A percentile compares a stretch with the other conserved stretches of the same genome.
These are phyloP conservation scores for Cephus runcator DNA, from an alignment of 2,888 invertebrate genomes.

Conservation along the genomic window DNA sequence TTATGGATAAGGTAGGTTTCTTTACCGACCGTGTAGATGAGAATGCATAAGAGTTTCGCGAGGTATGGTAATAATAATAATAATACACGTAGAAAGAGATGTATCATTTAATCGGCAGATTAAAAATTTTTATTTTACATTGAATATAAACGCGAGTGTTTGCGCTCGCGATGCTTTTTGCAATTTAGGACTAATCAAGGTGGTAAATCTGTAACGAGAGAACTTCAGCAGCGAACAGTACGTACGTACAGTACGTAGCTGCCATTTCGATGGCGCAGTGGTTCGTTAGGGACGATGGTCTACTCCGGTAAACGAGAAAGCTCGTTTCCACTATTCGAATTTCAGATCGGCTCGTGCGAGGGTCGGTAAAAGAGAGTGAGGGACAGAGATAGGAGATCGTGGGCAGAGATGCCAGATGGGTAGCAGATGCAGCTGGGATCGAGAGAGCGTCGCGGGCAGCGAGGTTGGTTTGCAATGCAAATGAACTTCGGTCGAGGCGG, in stretches of 20 bases:
- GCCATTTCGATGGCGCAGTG: background rate
- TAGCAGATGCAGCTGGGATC: background rate
- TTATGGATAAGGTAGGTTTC: conserved; percentile 73
- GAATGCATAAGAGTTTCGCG: background rate
- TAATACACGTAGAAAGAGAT: background rate
- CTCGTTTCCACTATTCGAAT: conserved; percentile 31
- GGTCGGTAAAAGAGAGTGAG: background rate
- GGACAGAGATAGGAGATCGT: background rate
- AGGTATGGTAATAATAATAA: background rate
- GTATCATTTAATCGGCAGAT: background rate
- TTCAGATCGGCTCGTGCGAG: conserved; percentile 27
- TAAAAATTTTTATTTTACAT: background rate
- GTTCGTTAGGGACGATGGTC: background rate
- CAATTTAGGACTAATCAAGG: background rate
- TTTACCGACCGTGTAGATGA: background rate
- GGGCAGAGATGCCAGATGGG: background rate
- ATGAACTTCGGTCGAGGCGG: background rate
- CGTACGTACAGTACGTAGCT: background rate
- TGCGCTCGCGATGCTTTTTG: background rate
- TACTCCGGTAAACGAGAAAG: background rate
- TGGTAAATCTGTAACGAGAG: background rate
- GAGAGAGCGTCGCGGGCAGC: background rate
- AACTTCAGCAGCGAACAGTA: background rate
- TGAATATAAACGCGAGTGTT: background rate
- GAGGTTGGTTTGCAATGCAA: background rate